Conservation (phyloP, 2,113 vertebrate genomes). For the Corythornis cristatus region DNA sequence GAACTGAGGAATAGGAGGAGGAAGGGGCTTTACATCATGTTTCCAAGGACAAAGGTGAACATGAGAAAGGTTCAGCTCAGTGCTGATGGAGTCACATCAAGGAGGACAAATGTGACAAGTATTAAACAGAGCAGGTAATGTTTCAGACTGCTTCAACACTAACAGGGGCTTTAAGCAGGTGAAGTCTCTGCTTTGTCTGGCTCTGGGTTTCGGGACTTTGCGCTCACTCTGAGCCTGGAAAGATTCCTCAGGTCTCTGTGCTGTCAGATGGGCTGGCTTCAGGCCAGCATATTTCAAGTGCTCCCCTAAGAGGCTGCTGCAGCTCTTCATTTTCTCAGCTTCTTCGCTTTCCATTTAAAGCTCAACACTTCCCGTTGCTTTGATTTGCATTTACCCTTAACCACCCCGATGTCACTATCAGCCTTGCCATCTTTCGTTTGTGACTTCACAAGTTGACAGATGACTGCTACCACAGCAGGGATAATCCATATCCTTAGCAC, state of each 20-base stretch:
- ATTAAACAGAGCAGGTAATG: accelerated
- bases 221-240: background rate
- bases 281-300: background rate
- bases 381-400: background rate
- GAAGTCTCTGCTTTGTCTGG: background rate
- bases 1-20: background rate
- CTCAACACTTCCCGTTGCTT: background rate
- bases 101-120: background rate
- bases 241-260: background rate
- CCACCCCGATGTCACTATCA: accelerated
- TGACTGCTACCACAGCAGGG: background rate
- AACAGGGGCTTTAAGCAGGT: background rate
- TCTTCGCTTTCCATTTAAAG: background rate
- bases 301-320: background rate
- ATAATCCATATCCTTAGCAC: background rate
- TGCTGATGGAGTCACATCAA: background rate
- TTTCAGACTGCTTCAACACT: background rate
- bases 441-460: background rate
- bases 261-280: background rate
- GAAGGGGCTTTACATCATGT: background rate
- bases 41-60: background rate
- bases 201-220: background rate
- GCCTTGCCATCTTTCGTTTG: background rate
- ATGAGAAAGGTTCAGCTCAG: background rate
- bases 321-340: background rate